These are phyloP conservation scores for Macquaria ambigua DNA, from an alignment of 2,113 vertebrate species.

Conservation along the genomic window DNA sequence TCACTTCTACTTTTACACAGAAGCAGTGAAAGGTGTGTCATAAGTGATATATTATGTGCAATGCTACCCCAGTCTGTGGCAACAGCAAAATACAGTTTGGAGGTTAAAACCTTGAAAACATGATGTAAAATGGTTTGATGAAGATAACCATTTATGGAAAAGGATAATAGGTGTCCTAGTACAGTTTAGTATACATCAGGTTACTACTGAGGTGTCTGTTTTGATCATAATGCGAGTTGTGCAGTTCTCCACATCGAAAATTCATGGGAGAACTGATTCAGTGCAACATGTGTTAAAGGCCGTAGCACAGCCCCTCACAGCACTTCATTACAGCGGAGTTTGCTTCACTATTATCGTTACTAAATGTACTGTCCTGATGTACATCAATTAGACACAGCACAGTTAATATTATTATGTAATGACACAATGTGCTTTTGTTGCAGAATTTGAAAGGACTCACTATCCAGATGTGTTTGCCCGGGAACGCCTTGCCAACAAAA, in stretches of 20 bases:
- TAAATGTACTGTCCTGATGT: background rate
- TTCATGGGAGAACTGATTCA: background rate
- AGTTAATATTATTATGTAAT: constrained; percentile 1
- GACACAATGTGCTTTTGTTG: constrained; percentile 47
- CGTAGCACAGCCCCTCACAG: background rate
- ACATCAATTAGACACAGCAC: background rate
- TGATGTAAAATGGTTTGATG: no score
- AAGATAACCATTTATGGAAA: no score
- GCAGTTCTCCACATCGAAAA: background rate
- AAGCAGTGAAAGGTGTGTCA: no score
- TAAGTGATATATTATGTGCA: no score
- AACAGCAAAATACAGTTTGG: no score
- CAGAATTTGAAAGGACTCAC: constrained; percentile 99
- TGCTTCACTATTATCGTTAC: background rate
- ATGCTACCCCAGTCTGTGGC: no score
- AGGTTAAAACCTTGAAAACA: no score
- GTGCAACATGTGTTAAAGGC: background rate
- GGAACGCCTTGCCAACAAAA: constrained; percentile 99
- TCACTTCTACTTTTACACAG: no score
- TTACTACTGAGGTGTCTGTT: no score
- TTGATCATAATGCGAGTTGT: background rate
- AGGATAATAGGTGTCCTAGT: no score
- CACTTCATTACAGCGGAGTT: no score
- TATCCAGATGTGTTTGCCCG: constrained; percentile 99
- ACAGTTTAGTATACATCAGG: no score